phyloP scores from a whole-genome alignment of 2,113 vertebrate species.

The Dicaeum eximium region DNA sequence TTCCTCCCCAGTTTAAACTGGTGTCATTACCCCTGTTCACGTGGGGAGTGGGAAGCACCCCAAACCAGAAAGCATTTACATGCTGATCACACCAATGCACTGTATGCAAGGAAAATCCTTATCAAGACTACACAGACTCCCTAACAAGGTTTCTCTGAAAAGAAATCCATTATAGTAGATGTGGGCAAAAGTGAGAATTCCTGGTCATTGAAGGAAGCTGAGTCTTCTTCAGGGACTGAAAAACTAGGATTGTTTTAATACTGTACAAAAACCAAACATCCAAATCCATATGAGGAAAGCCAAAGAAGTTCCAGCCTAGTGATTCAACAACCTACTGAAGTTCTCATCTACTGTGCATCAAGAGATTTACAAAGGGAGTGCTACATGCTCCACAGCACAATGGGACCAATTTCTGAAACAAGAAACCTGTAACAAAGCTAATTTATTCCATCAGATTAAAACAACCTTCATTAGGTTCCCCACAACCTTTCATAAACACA shows the following conservation, averaged over 20 bases:
- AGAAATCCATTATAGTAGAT: neutral
- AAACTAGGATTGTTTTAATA: neutral
- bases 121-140: neutral
- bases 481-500: constrained; percentile 3
- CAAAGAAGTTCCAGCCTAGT: neutral
- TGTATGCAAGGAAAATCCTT: neutral
- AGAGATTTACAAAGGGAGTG: neutral
- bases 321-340: neutral
- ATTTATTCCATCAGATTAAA: constrained; percentile 43
- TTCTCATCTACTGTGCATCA: neutral
- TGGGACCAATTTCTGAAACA: constrained; percentile 34
- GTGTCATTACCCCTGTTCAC: neutral
- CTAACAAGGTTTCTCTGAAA: neutral
- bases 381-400: constrained; percentile 10
- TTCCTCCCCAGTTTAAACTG: neutral
- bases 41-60: neutral
- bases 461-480: constrained; percentile 14
- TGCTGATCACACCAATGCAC: neutral
- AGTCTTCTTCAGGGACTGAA: neutral
- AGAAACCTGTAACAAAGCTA: constrained; percentile 27
- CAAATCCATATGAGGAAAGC: neutral
- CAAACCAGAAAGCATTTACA: neutral
- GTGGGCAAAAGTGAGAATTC: neutral
- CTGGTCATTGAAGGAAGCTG: neutral
- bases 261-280: neutral